Evolutionary conservation across 2,797 vertebrate genomes (phyloP), one percentile per base, ranked within the genome.

Genomic region (Sebastes oblongus): DNA sequence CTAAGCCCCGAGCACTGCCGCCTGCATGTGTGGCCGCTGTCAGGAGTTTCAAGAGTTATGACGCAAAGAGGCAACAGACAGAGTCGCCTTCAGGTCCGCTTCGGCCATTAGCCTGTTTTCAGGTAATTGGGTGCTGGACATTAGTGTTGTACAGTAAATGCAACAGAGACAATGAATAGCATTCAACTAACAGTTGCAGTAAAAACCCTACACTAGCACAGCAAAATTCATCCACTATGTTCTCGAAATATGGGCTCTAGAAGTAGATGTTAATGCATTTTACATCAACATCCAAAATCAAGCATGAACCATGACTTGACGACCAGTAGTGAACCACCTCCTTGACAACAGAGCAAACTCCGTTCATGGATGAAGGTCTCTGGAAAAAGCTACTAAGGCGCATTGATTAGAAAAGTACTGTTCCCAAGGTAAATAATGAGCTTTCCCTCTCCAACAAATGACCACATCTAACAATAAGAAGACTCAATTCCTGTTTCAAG

Each of bases 1-100:
- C 86, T 84, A 60, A 89, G 32, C 78, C 60, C 69, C 0, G 66
- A 90, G 69, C 77, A 27, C 62, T 32, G 30, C 20, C 8, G 75
- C 52, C 80, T 36, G 73, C 52, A 67, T 82, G 66, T 86, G 70
- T 80, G 86, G 75, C 73, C 79, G 52, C 69, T 72, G 86, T 84
- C 78, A 62, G 20, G 46, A 70, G 29, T 80, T 42, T 30, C 14
- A 42, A 52, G 79, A 91, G 36, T 86, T 84, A 85, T 34, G 71
- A 66, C 29, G 75, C 24, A 27, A 69, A 84, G 80, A 85, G 82
- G 80, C 76, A 62, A 74, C 74, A 65, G 59, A 25, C 58, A 0
- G 50, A 66, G 54, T 62, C 3, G 46, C 46, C 1, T 0, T 72
- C 32, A 75, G 71, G 71, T 84, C 54, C 29, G 71, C 34, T 77